Conservation (phyloP, 2,113 vertebrate genomes). For the Megalops atlanticus region DNA sequence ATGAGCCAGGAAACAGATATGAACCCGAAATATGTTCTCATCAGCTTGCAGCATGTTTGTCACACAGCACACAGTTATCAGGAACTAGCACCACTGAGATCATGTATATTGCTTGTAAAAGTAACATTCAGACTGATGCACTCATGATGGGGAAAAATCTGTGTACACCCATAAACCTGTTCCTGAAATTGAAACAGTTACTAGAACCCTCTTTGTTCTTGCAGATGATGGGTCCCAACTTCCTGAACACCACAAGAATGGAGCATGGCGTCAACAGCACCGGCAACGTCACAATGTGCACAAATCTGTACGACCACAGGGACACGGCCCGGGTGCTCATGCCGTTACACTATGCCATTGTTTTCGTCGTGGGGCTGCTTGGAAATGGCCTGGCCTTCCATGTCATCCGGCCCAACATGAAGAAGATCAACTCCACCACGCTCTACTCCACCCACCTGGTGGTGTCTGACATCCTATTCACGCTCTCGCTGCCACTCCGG, state of each 20-base stretch:
- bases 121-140: no score
- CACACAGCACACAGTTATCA: no score
- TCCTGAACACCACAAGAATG: conserved; percentile 45
- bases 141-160: no score
- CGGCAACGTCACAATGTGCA: conserved; percentile 51
- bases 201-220: background rate
- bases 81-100: no score
- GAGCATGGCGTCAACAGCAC: conserved; percentile 33
- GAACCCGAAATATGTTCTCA: no score
- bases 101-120: no score
- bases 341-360: conserved; percentile 77
- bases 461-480: conserved; percentile 91
- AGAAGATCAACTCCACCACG: conserved; percentile 96
- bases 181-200: background rate
- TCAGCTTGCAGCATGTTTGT: no score
- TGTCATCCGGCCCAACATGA: conserved; percentile 86
- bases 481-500: conserved; percentile 80
- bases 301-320: conserved; percentile 82
- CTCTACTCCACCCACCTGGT: conserved; percentile 93
- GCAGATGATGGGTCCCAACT: background rate
- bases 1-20: no score
- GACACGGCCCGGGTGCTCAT: conserved; percentile 76
- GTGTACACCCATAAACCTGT: no score
- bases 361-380: conserved; percentile 81
- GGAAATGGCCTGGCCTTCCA: conserved; percentile 87